These are phyloP conservation scores for Amphimallon solstitiale DNA, from an alignment of 2,888 invertebrate species.

Conservation along the genomic window DNA sequence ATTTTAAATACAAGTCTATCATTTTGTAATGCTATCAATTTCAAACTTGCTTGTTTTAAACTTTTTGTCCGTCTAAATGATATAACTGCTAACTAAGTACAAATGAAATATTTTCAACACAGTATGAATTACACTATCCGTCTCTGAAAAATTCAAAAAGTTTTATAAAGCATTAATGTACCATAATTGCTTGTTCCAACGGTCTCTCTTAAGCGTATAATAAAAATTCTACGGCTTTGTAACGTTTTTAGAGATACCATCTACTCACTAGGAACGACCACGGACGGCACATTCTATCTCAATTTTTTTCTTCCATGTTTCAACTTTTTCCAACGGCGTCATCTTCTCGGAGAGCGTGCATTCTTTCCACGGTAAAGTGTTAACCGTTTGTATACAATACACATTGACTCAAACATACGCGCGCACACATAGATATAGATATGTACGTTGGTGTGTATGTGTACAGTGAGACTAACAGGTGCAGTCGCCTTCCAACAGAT, in stretches of 20 bases:
- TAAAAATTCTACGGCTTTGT: constrained; percentile 24
- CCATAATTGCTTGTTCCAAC: constrained; percentile 14
- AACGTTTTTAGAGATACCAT: constrained; percentile 5
- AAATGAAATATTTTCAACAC: no score
- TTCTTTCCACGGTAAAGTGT: constrained; percentile 11
- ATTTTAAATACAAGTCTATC: no score
- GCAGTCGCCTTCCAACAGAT: constrained; percentile 36
- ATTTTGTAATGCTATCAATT: no score
- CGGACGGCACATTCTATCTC: constrained; percentile 10
- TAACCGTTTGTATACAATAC: constrained; percentile 21
- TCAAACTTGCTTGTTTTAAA: no score
- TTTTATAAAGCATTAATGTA: neutral
- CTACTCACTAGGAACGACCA: neutral
- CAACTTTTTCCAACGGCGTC: neutral
- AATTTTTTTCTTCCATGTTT: constrained; percentile 6
- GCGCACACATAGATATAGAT: neutral
- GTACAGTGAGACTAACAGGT: constrained; percentile 28
- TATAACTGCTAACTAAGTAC: no score
- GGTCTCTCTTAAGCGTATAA: constrained; percentile 3
- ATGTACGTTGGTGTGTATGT: neutral
- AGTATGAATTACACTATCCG: no score
- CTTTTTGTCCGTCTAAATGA: no score
- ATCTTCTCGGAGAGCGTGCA: neutral
- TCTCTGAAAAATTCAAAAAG: neutral
- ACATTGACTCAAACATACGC: neutral